Percentiles rank a stretch among this genome's conserved stretches.
Conservation (phyloP, 2,888 invertebrate genomes). For the Gryllus longicercus region DNA sequence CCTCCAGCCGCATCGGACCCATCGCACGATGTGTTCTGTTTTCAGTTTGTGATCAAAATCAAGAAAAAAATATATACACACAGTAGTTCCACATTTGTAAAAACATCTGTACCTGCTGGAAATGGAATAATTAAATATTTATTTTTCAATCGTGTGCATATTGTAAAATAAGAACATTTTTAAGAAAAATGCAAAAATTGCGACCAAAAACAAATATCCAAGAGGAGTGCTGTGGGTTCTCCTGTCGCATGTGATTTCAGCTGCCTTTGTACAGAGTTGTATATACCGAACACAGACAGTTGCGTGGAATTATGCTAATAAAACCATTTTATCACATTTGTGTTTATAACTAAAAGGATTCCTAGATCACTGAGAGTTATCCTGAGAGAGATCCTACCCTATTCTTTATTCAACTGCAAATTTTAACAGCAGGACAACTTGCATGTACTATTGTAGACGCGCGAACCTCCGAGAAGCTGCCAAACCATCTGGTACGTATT, state of each 20-base stretch:
- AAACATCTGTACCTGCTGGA: slow-evolving; percentile 41
- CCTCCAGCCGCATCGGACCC: no score
- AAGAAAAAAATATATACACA: not conserved
- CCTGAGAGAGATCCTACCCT: no score
- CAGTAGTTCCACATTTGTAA: not conserved
- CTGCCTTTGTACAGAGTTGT: slow-evolving; percentile 1
- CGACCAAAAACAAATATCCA: slow-evolving; percentile 5
- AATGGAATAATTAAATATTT: slow-evolving; percentile 48
- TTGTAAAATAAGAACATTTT: slow-evolving; percentile 41
- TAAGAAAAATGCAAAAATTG: not conserved
- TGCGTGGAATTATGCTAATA: not conserved
- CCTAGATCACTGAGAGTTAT: no score
- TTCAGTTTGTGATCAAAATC: not conserved
- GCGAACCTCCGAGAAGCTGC: no score
- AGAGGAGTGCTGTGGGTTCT: not conserved
- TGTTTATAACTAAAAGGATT: no score
- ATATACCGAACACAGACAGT: not conserved
- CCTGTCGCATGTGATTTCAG: not conserved
- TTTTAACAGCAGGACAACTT: no score
- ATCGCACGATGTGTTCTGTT: no score
- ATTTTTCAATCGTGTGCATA: slow-evolving; percentile 44
- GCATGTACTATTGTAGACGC: no score
- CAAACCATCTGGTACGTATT: no score
- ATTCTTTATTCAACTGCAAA: no score
- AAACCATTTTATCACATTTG: not conserved